phyloP scores from a whole-genome alignment of 2,797 vertebrate species.

The Momotus momota region DNA sequence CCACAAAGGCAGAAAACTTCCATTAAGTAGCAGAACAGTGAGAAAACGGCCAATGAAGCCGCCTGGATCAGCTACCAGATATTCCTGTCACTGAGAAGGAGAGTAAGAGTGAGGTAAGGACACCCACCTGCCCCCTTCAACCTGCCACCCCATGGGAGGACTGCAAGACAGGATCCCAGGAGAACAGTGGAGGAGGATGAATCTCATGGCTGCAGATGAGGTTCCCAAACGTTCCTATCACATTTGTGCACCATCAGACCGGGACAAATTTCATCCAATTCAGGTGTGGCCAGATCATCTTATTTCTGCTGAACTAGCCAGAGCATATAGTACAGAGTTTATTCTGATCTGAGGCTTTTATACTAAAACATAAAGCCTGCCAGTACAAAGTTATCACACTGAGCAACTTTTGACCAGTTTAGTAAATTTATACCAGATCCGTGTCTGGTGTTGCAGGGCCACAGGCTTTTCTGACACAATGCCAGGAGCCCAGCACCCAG shows the following conservation, averaged over 20 bases:
- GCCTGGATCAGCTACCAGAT: neutral
- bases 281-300: neutral
- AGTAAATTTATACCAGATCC: neutral
- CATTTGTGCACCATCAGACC: neutral
- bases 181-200: neutral
- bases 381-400: accelerated
- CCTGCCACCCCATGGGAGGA: neutral
- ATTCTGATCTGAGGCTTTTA: neutral
- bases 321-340: neutral
- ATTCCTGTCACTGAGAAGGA: neutral
- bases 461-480: neutral
- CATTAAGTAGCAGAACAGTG: neutral
- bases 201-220: neutral
- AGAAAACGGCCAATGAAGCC: neutral
- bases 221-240: neutral
- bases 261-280: neutral
- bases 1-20: neutral
- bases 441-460: neutral
- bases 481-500: neutral
- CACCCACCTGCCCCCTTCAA: neutral
- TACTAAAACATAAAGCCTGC: neutral
- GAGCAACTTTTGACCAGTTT: neutral
- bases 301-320: neutral
- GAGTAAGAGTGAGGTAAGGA: neutral
- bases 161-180: neutral